Percentiles rank a stretch among this genome's conserved stretches.
Conservation (phyloP, 37 sponge, comb jelly and placozoan genomes). For the Diacarnus erythraeanus region DNA sequence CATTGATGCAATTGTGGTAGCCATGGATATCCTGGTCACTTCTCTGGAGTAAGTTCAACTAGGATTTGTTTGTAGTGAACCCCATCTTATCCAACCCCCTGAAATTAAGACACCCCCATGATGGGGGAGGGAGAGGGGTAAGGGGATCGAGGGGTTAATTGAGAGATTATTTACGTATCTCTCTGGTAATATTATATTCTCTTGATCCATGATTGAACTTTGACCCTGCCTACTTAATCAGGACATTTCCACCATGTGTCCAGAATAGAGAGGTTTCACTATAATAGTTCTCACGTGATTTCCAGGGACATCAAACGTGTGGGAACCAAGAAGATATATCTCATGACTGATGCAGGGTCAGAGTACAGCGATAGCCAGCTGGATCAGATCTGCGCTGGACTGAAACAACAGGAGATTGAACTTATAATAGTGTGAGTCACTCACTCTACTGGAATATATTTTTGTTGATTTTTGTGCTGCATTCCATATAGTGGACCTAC, state of each 20-base stretch:
- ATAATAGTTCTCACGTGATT: too few relatives aligned
- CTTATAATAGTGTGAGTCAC: constrained; percentile 73
- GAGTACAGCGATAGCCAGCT: constrained; percentile 73
- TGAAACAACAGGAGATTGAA: constrained; percentile 56
- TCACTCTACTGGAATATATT: neutral
- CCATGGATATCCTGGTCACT: constrained; percentile 73
- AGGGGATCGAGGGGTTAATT: too few relatives aligned
- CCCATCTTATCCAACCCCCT: too few relatives aligned
- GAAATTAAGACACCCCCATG: too few relatives aligned
- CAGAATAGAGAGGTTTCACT: too few relatives aligned
- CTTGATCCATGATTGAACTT: too few relatives aligned
- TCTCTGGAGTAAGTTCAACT: constrained; percentile 23
- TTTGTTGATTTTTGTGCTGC: constrained; percentile 1
- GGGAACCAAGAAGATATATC: constrained; percentile 75
- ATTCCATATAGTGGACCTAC: constrained; percentile 51
- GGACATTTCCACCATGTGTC: too few relatives aligned
- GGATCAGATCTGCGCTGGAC: constrained; percentile 62
- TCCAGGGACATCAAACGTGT: constrained; percentile 45
- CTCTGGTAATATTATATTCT: too few relatives aligned
- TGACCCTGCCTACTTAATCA: too few relatives aligned
- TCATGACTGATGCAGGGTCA: constrained; percentile 84
- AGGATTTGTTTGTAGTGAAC: too few relatives aligned
- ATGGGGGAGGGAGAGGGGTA: too few relatives aligned
- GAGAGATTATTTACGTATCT: too few relatives aligned
- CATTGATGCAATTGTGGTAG: constrained; percentile 89